Conservation (phyloP, 2,113 vertebrate species). For the Enhydra lutris region DNA sequence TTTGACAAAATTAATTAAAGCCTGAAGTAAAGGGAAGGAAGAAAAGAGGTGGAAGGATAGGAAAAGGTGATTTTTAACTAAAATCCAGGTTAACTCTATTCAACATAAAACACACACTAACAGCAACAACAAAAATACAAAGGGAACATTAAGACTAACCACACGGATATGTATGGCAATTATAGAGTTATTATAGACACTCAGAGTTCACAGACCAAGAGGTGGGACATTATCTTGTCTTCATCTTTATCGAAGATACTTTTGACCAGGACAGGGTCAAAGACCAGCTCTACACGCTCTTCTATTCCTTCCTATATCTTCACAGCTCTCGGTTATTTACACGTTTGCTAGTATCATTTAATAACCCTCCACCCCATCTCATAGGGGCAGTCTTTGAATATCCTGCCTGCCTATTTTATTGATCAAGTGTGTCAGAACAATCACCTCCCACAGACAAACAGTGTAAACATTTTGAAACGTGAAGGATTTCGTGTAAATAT, state of each 20-base stretch:
- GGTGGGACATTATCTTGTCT: not conserved
- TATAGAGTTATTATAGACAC: not conserved
- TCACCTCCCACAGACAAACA: not conserved
- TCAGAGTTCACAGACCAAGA: not conserved
- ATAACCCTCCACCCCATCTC: not conserved
- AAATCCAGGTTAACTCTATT: not conserved
- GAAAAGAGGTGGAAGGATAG: not conserved
- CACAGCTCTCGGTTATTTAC: not conserved
- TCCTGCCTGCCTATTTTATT: not conserved
- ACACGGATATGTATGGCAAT: not conserved
- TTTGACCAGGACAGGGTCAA: not conserved
- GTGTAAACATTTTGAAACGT: conserved; percentile 6
- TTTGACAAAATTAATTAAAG: not conserved
- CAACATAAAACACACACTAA: not conserved
- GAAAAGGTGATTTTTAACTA: not conserved
- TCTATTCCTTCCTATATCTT: not conserved
- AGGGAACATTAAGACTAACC: not conserved
- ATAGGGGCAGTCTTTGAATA: not conserved
- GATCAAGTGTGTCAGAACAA: not conserved
- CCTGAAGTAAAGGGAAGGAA: not conserved
- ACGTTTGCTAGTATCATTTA: not conserved
- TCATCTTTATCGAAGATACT: not conserved
- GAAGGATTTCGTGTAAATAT: not conserved
- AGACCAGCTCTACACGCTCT: not conserved
- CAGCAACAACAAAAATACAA: not conserved